These are phyloP conservation scores for Tipula helvola DNA, from an alignment of 2,888 invertebrate species.

Conservation along the genomic window DNA sequence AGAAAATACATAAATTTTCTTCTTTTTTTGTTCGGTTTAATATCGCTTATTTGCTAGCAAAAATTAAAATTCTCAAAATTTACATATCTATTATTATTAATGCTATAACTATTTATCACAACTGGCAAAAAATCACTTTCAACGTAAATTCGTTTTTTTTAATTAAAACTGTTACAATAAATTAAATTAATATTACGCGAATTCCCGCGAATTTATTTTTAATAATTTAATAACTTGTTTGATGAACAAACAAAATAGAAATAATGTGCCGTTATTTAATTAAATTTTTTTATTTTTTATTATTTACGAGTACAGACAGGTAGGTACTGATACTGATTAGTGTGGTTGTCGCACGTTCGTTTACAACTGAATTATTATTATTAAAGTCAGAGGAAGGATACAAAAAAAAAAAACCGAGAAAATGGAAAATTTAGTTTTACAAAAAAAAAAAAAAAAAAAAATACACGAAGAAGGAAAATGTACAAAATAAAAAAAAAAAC, in stretches of 20 bases:
- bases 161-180: background rate
- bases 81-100: background rate
- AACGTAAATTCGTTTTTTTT: background rate
- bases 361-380: background rate
- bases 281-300: background rate
- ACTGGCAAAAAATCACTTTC: background rate
- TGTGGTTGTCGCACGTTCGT: background rate
- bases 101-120: background rate
- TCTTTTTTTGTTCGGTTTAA: background rate
- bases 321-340: background rate
- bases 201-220: background rate
- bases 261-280: background rate
- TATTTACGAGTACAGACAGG: background rate
- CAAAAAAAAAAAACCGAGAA: background rate
- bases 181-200: background rate
- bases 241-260: background rate
- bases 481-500: background rate
- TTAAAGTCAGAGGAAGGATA: background rate
- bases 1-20: background rate
- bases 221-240: background rate
- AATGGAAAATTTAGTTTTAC: background rate
- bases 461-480: background rate
- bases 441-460: background rate
- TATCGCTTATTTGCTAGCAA: background rate
- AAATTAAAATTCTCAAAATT: background rate